phyloP scores from a whole-genome alignment of 2,888 invertebrate genomes.

The Leucoma salicis region DNA sequence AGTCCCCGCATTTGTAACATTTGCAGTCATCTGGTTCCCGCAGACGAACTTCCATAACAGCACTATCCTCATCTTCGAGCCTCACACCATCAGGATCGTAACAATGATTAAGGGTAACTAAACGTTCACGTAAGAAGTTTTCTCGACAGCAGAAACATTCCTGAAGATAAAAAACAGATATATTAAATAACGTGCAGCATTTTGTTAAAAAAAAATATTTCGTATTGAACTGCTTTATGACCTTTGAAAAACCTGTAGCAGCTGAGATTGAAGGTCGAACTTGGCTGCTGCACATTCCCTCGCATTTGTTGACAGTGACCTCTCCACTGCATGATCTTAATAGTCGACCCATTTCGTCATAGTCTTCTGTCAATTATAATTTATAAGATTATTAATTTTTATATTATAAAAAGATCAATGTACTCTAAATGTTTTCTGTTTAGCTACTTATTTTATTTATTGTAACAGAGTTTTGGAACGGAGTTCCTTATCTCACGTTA shows the following conservation, averaged over 20 bases:
- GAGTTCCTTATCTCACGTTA: too few species aligned
- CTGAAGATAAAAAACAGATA: slow-evolving; percentile 65
- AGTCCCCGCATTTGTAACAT: slow-evolving; percentile 95
- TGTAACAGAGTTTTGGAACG: too few species aligned
- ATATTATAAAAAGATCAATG: background rate
- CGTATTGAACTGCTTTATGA: slow-evolving; percentile 53
- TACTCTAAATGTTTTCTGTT: too few species aligned
- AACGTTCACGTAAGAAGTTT: slow-evolving; percentile 90
- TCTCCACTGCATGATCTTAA: slow-evolving; percentile 94
- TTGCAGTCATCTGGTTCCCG: slow-evolving; percentile 94
- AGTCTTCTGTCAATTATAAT: slow-evolving; percentile 86
- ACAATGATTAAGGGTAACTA: slow-evolving; percentile 91
- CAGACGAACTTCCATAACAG: slow-evolving; percentile 90
- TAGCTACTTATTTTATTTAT: too few species aligned
- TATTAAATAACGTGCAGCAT: too few species aligned
- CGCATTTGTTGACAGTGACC: slow-evolving; percentile 95
- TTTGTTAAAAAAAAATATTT: too few species aligned
- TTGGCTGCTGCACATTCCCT: slow-evolving; percentile 95
- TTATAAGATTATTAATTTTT: background rate
- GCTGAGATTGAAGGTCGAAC: slow-evolving; percentile 95
- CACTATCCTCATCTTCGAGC: slow-evolving; percentile 85
- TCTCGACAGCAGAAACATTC: slow-evolving; percentile 97
- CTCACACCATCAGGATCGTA: slow-evolving; percentile 93
- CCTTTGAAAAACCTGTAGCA: slow-evolving; percentile 94
- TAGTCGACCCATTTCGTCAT: slow-evolving; percentile 91